Evolutionary conservation across 2,113 vertebrate species (phyloP).

Genomic region (Gymnarchus niloticus): DNA sequence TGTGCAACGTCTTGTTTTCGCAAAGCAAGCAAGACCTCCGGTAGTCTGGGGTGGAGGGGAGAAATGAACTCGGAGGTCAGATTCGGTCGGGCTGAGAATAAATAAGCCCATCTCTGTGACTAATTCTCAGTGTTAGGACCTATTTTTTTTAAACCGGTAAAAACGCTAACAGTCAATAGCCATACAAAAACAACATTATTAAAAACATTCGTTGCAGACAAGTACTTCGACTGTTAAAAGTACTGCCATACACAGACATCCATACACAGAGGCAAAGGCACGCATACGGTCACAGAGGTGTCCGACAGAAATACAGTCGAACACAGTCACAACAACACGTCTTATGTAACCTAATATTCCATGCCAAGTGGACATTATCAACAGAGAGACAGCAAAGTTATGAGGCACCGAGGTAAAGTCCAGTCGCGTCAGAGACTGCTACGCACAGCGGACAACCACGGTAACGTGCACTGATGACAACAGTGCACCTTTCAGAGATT

Average conservation of each 20-base stretch:
- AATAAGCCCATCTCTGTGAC: not conserved
- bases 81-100: not conserved
- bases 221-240: not conserved
- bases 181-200: not conserved
- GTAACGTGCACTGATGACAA: too few species aligned
- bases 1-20: conserved; percentile 18
- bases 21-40: not conserved
- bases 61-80: not conserved
- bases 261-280: not conserved
- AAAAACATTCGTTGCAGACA: not conserved
- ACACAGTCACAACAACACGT: not conserved
- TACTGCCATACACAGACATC: not conserved
- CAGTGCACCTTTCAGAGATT: not conserved
- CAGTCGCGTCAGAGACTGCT: not conserved
- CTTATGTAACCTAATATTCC: not conserved
- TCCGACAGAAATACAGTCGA: not conserved
- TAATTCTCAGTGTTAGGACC: not conserved
- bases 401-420: not conserved
- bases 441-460: not conserved
- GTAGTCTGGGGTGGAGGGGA: not conserved
- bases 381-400: not conserved
- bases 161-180: not conserved
- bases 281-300: not conserved
- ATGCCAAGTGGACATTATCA: not conserved
- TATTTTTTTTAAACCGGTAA: not conserved